These are phyloP conservation scores for Chrysopa pallens DNA, from an alignment of 1,140 invertebrate species.

Conservation along the genomic window DNA sequence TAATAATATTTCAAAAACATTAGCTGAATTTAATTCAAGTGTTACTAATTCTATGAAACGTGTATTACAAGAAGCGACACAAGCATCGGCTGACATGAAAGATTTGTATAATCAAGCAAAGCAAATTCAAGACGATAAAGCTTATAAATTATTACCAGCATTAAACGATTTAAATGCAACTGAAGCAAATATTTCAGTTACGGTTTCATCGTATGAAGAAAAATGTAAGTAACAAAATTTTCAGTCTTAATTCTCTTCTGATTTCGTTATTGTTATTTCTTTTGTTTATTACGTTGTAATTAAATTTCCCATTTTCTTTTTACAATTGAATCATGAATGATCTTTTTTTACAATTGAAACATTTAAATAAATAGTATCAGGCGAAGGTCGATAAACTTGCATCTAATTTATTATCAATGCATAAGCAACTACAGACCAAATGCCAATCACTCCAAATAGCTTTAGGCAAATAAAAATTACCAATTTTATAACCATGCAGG, in stretches of 20 bases:
- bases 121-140: slow-evolving; percentile 9
- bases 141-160: background rate
- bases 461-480: no score
- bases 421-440: no score
- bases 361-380: background rate
- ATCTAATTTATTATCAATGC: no score
- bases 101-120: slow-evolving; percentile 29
- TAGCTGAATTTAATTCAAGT: slow-evolving; percentile 12
- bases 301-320: background rate
- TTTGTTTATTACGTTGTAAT: background rate
- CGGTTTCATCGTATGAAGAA: slow-evolving; percentile 17
- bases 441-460: no score
- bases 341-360: background rate
- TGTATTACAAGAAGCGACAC: slow-evolving; percentile 23
- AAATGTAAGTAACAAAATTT: slow-evolving; percentile 13
- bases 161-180: background rate
- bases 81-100: slow-evolving; percentile 26
- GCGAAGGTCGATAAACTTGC: no score
- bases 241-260: background rate
- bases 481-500: no score
- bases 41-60: slow-evolving; percentile 17
- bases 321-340: no score
- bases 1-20: slow-evolving; percentile 25
- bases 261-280: background rate
- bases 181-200: slow-evolving; percentile 13